Conservation (phyloP, 2,113 vertebrate genomes). For the Dendrocopos noguchii region DNA sequence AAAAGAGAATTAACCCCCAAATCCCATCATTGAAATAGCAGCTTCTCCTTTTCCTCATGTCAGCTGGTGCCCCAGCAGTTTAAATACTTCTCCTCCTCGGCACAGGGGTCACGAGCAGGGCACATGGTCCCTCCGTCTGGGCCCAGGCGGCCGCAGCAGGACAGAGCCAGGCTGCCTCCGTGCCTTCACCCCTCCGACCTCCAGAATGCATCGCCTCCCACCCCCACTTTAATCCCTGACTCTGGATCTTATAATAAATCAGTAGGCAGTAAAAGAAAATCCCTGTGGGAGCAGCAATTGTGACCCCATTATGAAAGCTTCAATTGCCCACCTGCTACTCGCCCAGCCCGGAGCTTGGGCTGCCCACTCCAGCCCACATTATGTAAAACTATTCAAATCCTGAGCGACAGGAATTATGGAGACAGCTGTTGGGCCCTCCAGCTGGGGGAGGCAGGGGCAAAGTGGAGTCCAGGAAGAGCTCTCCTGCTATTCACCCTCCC, state of each 20-base stretch:
- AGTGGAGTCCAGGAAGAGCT: not conserved
- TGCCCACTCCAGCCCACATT: constrained; percentile 48
- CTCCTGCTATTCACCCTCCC: not conserved
- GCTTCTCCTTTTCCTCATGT: not conserved
- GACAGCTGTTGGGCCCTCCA: constrained; percentile 54
- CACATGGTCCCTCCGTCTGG: not conserved
- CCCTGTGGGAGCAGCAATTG: constrained; percentile 57
- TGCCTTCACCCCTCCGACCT: not conserved
- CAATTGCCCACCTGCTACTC: constrained; percentile 69
- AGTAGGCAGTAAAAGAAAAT: constrained; percentile 62
- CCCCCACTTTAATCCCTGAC: constrained; percentile 23
- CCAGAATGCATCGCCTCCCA: not conserved
- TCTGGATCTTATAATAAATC: constrained; percentile 44
- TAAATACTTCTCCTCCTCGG: not conserved
- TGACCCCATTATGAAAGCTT: constrained; percentile 41
- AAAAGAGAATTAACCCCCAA: not conserved
- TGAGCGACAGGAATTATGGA: constrained; percentile 64
- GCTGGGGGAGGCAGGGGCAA: not conserved
- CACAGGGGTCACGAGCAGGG: not conserved
- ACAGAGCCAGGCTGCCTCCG: not conserved
- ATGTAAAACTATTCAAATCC: constrained; percentile 74
- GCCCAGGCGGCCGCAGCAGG: rapidly evolving
- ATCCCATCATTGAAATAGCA: not conserved
- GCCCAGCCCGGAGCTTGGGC: constrained; percentile 49
- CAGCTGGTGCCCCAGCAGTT: not conserved